These are phyloP conservation scores for Noctilio leporinus DNA, from an alignment of 2,113 vertebrate species.

Conservation along the genomic window DNA sequence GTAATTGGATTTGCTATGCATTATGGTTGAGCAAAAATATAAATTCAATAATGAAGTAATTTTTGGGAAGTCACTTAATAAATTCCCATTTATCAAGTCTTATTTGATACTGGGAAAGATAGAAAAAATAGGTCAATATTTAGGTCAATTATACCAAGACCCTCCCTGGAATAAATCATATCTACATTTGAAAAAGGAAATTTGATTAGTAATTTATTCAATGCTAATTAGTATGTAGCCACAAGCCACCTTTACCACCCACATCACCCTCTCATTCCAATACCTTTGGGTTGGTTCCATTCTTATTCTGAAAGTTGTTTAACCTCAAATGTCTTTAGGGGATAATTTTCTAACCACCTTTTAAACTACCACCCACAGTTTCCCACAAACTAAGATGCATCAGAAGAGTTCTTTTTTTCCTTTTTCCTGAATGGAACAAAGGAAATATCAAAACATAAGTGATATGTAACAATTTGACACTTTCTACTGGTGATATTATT, in stretches of 20 bases:
- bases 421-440: background rate
- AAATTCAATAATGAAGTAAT: slow-evolving; percentile 28
- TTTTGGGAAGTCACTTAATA: background rate
- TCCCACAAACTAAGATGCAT: background rate
- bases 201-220: slow-evolving; percentile 73
- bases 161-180: slow-evolving; percentile 72
- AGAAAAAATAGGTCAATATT: slow-evolving; percentile 75
- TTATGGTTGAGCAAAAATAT: background rate
- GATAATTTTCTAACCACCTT: slow-evolving; percentile 62
- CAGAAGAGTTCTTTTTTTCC: background rate
- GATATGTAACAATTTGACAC: background rate
- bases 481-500: background rate
- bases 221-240: slow-evolving; percentile 73
- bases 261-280: slow-evolving; percentile 38
- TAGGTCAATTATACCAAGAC: slow-evolving; percentile 72
- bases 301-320: slow-evolving; percentile 69
- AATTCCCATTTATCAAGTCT: slow-evolving; percentile 18
- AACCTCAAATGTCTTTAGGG: slow-evolving; percentile 69
- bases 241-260: slow-evolving; percentile 70
- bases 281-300: slow-evolving; percentile 59
- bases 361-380: slow-evolving; percentile 58
- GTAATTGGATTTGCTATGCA: background rate
- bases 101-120: slow-evolving; percentile 43
- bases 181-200: slow-evolving; percentile 71
- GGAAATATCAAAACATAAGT: background rate